Percentiles rank a stretch among this genome's conserved stretches.
phyloP scores from a whole-genome alignment of 1,140 invertebrate genomes.

The Diploscapter pachys region DNA sequence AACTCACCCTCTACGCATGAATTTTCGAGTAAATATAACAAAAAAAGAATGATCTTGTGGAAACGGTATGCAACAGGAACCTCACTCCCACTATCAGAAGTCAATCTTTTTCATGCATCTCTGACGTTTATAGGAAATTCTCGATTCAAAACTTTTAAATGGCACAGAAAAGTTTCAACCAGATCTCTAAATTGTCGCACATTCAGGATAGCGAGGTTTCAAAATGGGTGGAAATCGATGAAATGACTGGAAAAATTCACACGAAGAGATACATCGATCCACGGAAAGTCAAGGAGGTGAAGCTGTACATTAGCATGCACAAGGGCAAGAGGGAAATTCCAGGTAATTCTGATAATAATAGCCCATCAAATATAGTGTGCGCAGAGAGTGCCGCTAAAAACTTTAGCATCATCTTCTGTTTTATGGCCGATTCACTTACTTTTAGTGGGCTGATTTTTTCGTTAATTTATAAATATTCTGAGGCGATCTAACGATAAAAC shows the following conservation, averaged over 20 bases:
- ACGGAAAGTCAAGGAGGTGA: slow-evolving; percentile 12
- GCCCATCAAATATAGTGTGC: background rate
- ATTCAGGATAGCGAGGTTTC: slow-evolving; percentile 12
- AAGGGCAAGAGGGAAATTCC: slow-evolving; percentile 32
- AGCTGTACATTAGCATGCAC: slow-evolving; percentile 24
- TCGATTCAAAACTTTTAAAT: background rate
- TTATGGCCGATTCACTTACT: no score
- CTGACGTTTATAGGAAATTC: no score
- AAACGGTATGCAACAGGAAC: background rate
- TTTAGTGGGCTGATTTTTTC: no score
- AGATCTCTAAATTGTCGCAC: background rate
- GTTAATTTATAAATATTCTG: no score
- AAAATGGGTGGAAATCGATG: slow-evolving; percentile 21
- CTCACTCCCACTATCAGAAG: no score
- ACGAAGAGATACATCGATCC: slow-evolving; percentile 14
- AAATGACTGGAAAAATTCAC: slow-evolving; percentile 18
- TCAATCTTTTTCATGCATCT: no score
- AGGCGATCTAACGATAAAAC: no score
- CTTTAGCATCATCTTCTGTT: background rate
- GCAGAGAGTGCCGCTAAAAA: background rate
- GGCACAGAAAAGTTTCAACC: background rate
- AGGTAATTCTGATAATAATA: background rate
- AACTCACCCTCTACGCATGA: no score
- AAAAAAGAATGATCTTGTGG: background rate
- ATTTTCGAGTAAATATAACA: no score